Percentiles rank a stretch among this genome's conserved stretches.
Evolutionary conservation across 2,797 vertebrate species (phyloP).

Genomic region (Sebastes kiyomatsui): DNA sequence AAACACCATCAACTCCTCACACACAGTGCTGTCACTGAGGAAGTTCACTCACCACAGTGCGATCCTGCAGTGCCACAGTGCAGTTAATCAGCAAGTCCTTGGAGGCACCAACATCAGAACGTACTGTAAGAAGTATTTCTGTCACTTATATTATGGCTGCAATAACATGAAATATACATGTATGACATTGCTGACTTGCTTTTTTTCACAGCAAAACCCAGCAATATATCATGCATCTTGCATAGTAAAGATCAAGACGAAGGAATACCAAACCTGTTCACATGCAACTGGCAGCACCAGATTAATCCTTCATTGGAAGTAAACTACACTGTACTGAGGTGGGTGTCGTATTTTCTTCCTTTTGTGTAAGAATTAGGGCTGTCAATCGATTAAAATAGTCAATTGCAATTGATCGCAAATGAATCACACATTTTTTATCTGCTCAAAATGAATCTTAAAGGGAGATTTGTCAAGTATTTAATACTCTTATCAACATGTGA

Average conservation of each 20-base stretch:
- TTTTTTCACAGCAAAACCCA: conserved; percentile 65
- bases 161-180: neutral
- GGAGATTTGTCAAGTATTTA: too few species aligned
- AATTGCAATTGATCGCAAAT: too few species aligned
- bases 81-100: neutral
- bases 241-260: accelerated
- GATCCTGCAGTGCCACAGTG: conserved; percentile 42
- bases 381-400: too few species aligned
- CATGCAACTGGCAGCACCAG: conserved; percentile 69
- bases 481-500: too few species aligned
- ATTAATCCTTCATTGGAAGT: neutral
- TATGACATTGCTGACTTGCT: neutral
- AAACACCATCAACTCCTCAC: conserved; percentile 40
- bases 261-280: neutral
- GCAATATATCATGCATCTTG: conserved; percentile 53
- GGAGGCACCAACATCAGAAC: conserved; percentile 62
- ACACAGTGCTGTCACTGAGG: conserved; percentile 43
- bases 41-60: conserved; percentile 42
- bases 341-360: neutral
- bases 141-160: neutral
- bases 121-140: conserved; percentile 60
- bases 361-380: neutral
- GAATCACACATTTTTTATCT: too few species aligned
- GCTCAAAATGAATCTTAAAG: too few species aligned
- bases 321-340: conserved; percentile 57